Conservation (phyloP, 1,140 invertebrate genomes). For the Anagrus nilaparvatae region DNA sequence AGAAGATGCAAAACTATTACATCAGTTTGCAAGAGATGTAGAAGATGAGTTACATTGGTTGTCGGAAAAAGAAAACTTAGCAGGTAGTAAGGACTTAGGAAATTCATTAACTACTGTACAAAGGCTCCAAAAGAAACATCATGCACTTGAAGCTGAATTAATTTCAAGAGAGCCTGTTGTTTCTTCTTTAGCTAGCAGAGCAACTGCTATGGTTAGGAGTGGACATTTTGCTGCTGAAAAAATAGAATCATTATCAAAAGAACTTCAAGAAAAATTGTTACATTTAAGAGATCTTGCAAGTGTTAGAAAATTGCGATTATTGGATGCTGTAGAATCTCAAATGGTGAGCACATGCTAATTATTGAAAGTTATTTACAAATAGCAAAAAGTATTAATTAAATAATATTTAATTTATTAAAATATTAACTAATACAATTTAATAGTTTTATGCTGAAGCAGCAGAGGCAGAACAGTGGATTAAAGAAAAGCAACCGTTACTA, state of each 20-base stretch:
- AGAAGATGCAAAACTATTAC: conserved; percentile 74
- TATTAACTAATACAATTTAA: conserved; percentile 5
- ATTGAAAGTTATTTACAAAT: not conserved
- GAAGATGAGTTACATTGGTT: conserved; percentile 82
- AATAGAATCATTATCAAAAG: conserved; percentile 55
- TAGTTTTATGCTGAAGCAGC: conserved; percentile 77
- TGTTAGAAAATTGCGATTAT: conserved; percentile 56
- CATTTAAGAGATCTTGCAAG: conserved; percentile 61
- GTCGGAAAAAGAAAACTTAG: conserved; percentile 75
- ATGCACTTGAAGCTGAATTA: conserved; percentile 74
- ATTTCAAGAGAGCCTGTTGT: conserved; percentile 73
- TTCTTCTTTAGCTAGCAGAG: conserved; percentile 55
- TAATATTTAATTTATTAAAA: conserved; percentile 6
- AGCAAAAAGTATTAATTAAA: not conserved
- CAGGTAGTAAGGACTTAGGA: conserved; percentile 66
- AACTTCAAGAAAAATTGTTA: conserved; percentile 53
- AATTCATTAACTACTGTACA: conserved; percentile 83
- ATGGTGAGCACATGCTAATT: conserved; percentile 44
- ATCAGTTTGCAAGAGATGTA: conserved; percentile 76
- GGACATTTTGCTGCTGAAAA: conserved; percentile 70
- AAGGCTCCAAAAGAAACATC: conserved; percentile 93
- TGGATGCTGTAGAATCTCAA: conserved; percentile 78
- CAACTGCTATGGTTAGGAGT: conserved; percentile 67
- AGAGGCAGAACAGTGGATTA: conserved; percentile 80
- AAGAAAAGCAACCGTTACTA: conserved; percentile 68